Base-by-base conservation (phyloP, 2,888 invertebrate species). In the Hanleya hanleyi region DNA sequence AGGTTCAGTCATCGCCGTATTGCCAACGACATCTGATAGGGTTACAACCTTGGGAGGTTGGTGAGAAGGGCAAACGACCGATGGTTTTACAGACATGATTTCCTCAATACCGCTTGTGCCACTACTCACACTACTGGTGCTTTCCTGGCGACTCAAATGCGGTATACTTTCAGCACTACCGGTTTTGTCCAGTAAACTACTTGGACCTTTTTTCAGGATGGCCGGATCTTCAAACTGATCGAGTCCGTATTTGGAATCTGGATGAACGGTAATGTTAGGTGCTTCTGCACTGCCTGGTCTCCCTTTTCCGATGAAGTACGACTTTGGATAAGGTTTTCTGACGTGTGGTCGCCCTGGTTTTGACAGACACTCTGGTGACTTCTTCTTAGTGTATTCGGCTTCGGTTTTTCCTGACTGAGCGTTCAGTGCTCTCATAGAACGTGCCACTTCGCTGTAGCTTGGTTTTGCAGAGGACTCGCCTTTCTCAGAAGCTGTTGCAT, bases 191-290 rank as follows among this genome's bases (percentile, higher is more conserved):
- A 15, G 57, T 26, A 57, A 33, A n/a, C 22, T 3, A 18, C 18
- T 64, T 12, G 35, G 26, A 36, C 22, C 36, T 26, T 64, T 64
- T 33, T 22, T 57, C 32, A 57, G 12, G 1, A 57, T 2, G 12
- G 57, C 26, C 32, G 57, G 22, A 18, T 70, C 87, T 26, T 85
- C 84, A 84, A 88, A 88, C 61, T 83, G 82, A 75, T 88, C 88
- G 15, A 88, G 77, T 22, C 88, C 88, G 80, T 88, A 88, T 51
- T 84, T 86, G 6, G 87, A 87, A 75, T 85, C 82, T 35, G 87
- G 85, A n/a, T 35, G 51, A 15, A 68, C 68, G 32, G 37, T n/a
- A 5, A n/a, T 3, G n/a, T 12, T 64, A 3, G 64, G 38, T 12
- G 64, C n/a, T 37, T 35, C 37, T 4, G 64, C n/a, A 15, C 61